Evolutionary conservation across 1,140 invertebrate species (phyloP).

Genomic region (Bicyclus anynana): DNA sequence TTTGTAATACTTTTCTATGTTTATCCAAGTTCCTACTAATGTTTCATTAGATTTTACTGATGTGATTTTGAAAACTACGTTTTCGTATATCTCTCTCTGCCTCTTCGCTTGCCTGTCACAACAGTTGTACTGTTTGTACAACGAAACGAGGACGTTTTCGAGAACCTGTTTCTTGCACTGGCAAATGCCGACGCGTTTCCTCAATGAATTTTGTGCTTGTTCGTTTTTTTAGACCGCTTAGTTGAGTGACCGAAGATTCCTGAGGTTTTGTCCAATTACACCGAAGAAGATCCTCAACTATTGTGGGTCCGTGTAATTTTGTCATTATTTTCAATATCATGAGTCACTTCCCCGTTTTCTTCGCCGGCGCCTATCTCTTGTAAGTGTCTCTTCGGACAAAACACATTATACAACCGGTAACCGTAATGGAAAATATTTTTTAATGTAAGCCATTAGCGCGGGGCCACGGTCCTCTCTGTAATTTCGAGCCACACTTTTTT

Average conservation of each 20-base stretch:
- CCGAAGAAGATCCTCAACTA: not conserved
- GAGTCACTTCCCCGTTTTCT: conserved; percentile 32
- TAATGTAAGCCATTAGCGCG: conserved; percentile 71
- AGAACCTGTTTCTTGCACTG: conserved; percentile 49
- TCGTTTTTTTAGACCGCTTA: conserved; percentile 33
- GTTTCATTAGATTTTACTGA: too few species aligned
- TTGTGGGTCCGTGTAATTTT: conserved; percentile 6
- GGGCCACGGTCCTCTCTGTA: conserved; percentile 60
- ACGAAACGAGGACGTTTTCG: conserved; percentile 52
- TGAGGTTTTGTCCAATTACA: conserved; percentile 30
- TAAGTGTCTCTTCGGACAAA: conserved; percentile 36
- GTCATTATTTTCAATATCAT: conserved; percentile 10
- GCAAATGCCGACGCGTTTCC: conserved; percentile 35
- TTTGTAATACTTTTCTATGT: too few species aligned
- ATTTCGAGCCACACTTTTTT: conserved; percentile 66
- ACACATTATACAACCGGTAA: conserved; percentile 52
- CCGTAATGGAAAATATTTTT: conserved; percentile 70
- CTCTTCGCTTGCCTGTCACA: conserved; percentile 47
- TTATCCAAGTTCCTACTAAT: too few species aligned
- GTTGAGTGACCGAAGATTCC: conserved; percentile 38
- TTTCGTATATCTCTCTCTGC: conserved; percentile 28
- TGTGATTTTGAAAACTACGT: too few species aligned
- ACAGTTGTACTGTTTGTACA: conserved; percentile 51
- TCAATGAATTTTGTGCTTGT: conserved; percentile 47
- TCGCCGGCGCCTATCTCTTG: conserved; percentile 14